Conservation (phyloP, 1,140 invertebrate genomes). For the Lasioglossum albipes region DNA sequence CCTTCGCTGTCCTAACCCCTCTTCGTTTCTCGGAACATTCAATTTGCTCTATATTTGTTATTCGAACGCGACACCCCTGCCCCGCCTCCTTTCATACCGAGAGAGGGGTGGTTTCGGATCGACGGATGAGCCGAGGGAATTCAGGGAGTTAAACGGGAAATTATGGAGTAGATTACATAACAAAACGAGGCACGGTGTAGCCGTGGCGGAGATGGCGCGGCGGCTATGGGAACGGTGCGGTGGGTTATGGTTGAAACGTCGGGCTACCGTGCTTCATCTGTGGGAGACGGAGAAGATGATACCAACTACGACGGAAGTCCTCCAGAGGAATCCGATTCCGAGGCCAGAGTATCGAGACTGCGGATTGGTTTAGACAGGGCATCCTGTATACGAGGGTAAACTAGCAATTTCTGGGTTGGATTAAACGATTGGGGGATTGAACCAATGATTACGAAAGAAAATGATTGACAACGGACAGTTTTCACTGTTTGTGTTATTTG, state of each 20-base stretch:
- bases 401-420: neutral
- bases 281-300: conserved; percentile 1
- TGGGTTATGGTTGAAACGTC: neutral
- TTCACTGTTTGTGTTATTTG: too few relatives aligned
- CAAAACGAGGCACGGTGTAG: neutral
- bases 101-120: too few relatives aligned
- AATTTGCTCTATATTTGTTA: conserved; percentile 57
- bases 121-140: conserved; percentile 18
- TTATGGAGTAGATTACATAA: conserved; percentile 42
- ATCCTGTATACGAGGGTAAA: neutral
- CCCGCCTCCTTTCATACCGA: too few relatives aligned
- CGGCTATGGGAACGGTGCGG: neutral
- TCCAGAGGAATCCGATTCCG: conserved; percentile 31
- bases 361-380: conserved; percentile 26
- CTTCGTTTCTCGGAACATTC: conserved; percentile 31
- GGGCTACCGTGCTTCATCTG: conserved; percentile 12
- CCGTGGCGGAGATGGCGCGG: neutral
- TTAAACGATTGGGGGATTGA: too few relatives aligned
- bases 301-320: conserved; percentile 33
- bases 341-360: conserved; percentile 1
- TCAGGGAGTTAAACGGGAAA: conserved; percentile 39
- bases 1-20: neutral
- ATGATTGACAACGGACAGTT: too few relatives aligned
- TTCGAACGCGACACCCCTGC: conserved; percentile 34
- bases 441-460: too few relatives aligned